Percentiles rank a stretch among this genome's conserved stretches.
These are phyloP conservation scores for Bombycilla garrulus DNA, from an alignment of 2,113 vertebrate species.

Conservation along the genomic window DNA sequence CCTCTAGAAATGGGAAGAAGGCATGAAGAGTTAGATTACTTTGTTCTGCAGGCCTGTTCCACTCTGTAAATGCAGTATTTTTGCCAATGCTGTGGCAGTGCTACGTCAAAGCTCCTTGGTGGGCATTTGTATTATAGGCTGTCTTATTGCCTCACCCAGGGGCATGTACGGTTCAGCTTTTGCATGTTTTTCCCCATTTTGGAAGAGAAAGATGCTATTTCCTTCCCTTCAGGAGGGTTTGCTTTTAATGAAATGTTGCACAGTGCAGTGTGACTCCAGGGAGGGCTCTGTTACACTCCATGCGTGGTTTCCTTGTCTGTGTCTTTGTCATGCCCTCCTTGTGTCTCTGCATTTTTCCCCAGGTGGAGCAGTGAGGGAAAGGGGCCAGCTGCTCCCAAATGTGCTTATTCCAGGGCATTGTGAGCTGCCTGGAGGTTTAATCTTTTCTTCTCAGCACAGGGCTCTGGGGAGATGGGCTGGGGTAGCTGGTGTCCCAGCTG, in stretches of 20 bases:
- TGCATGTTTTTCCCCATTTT: background rate
- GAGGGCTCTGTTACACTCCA: background rate
- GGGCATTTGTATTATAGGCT: background rate
- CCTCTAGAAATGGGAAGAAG: background rate
- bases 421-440: background rate
- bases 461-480: background rate
- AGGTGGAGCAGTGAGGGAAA: rapidly evolving
- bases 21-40: background rate
- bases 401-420: background rate
- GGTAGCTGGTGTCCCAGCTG: background rate
- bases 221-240: background rate
- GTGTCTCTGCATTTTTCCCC: background rate
- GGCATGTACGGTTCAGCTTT: rapidly evolving
- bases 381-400: background rate
- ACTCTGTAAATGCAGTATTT: background rate
- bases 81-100: background rate
- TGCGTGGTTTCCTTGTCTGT: background rate
- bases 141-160: background rate
- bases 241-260: background rate
- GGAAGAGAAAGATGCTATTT: background rate
- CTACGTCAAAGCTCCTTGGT: background rate
- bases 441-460: background rate
- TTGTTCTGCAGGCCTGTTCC: background rate
- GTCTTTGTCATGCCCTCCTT: rapidly evolving
- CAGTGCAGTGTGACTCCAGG: background rate